These are phyloP conservation scores for Actinernus sp. DNA, from an alignment of 92 coral and sea anemone genomes.

Conservation along the genomic window DNA sequence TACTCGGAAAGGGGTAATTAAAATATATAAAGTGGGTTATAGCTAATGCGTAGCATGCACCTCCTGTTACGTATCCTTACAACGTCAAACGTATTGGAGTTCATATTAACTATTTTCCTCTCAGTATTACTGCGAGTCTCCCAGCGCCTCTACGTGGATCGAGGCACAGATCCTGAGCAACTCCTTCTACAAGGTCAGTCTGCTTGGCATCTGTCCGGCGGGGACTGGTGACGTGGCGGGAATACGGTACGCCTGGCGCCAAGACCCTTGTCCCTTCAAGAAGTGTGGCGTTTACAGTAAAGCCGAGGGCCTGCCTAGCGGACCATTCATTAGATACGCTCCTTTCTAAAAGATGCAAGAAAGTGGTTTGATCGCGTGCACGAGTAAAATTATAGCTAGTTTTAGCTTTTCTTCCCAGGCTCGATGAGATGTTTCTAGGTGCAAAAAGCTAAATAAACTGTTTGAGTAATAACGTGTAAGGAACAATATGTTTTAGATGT, in stretches of 20 bases:
- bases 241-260: slow-evolving; percentile 91
- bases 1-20: no score
- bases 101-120: not conserved
- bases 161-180: slow-evolving; percentile 48
- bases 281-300: slow-evolving; percentile 92
- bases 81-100: no score
- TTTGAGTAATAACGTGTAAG: no score
- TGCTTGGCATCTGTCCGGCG: slow-evolving; percentile 66
- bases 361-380: no score
- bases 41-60: no score
- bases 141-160: slow-evolving; percentile 41
- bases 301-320: slow-evolving; percentile 80
- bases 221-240: slow-evolving; percentile 48
- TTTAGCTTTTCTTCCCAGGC: no score
- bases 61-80: no score
- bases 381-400: no score
- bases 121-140: slow-evolving; percentile 42
- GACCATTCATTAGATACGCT: slow-evolving; percentile 84
- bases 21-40: no score
- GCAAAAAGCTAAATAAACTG: no score
- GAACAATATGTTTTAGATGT: no score
- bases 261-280: slow-evolving; percentile 84
- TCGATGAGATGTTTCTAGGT: no score
- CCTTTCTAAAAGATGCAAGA: slow-evolving; percentile 70
- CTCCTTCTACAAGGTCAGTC: slow-evolving; percentile 44